Percentiles rank a stretch among this genome's conserved stretches.
Conservation (phyloP, 2,113 vertebrate genomes). For the Actenoides lindsayi region DNA sequence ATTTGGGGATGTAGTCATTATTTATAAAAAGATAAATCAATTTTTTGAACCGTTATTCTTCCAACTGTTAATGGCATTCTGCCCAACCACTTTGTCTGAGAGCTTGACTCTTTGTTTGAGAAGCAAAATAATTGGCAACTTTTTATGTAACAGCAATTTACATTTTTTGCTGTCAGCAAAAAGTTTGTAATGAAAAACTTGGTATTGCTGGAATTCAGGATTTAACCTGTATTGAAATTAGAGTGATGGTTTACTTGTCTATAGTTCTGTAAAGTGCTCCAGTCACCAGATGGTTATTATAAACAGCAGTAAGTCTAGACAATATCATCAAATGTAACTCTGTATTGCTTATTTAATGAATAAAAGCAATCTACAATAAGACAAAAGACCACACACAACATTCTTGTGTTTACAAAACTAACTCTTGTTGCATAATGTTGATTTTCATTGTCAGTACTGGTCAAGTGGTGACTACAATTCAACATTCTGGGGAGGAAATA, state of each 20-base stretch:
- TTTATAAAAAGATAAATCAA: conserved; percentile 94
- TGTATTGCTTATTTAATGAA: conserved; percentile 43
- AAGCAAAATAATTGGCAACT: conserved; percentile 68
- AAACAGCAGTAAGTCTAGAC: conserved; percentile 6
- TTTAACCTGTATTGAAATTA: conserved; percentile 6
- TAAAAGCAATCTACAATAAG: conserved; percentile 25
- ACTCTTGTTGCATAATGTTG: background rate
- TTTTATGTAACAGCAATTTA: conserved; percentile 23
- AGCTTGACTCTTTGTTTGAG: conserved; percentile 64
- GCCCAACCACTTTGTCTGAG: conserved; percentile 69
- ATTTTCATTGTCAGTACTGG: background rate
- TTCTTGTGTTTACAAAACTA: background rate
- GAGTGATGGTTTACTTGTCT: background rate
- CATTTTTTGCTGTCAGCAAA: conserved; percentile 24
- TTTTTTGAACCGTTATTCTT: conserved; percentile 87
- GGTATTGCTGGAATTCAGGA: background rate
- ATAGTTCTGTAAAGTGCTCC: conserved; percentile 14
- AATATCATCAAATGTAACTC: conserved; percentile 1
- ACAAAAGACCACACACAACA: conserved; percentile 17
- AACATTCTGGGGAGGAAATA: background rate
- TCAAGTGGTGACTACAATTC: background rate
- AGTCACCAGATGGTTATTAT: conserved; percentile 29
- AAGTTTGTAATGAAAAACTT: conserved; percentile 33
- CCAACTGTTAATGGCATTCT: conserved; percentile 77
- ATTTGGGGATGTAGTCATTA: conserved; percentile 91